Percentiles rank a stretch among this genome's conserved stretches.
phyloP scores from a whole-genome alignment of 2,113 vertebrate species.

The Oxyura jamaicensis region DNA sequence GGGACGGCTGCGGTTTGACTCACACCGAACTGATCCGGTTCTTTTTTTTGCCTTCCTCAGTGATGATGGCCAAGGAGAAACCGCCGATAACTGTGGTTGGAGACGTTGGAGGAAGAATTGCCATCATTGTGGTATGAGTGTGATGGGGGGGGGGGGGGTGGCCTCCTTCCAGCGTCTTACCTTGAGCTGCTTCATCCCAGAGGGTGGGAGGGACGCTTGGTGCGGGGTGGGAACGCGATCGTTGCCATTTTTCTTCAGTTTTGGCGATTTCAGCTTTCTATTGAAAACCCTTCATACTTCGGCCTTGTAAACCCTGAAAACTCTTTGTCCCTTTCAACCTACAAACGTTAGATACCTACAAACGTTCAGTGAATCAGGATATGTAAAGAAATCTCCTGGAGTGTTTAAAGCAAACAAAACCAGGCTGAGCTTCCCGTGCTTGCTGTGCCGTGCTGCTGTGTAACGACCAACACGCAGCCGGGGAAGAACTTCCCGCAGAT shows the following conservation, averaged over 20 bases:
- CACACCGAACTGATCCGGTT: conserved; percentile 15
- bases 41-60: conserved; percentile 70
- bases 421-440: neutral
- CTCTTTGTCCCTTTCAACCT: neutral
- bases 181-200: neutral
- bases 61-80: conserved; percentile 99
- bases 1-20: neutral
- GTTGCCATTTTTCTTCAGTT: neutral
- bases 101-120: conserved; percentile 96
- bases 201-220: neutral
- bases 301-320: neutral
- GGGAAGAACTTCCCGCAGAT: neutral
- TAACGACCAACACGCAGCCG: neutral
- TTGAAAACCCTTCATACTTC: neutral
- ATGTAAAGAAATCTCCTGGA: neutral
- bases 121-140: conserved; percentile 93
- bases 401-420: neutral
- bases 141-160: neutral
- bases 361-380: neutral
- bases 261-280: neutral
- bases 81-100: conserved; percentile 97
- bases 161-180: neutral
- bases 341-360: neutral
- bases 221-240: fast-evolving
- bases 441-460: neutral